A percentile compares a stretch with the other conserved stretches of the same genome.
Evolutionary conservation across 2,113 vertebrate genomes (phyloP).

Genomic region (Eupsittula cactorum): DNA sequence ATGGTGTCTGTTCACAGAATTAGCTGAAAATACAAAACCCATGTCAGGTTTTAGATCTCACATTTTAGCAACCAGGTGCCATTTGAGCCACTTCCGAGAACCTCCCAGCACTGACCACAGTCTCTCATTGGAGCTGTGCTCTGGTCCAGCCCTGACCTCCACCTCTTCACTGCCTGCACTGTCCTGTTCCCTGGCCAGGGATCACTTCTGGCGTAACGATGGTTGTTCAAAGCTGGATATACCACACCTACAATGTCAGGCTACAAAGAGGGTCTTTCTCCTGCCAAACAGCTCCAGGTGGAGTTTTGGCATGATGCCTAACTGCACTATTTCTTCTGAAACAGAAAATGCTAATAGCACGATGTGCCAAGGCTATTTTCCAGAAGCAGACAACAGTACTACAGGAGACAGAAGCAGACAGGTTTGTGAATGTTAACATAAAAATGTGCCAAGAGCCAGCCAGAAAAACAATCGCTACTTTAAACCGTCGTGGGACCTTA

Average conservation of each 20-base stretch:
- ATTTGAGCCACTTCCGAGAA: background rate
- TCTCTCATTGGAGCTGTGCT: accelerated
- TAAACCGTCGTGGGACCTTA: background rate
- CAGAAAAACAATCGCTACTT: background rate
- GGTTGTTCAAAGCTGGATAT: accelerated
- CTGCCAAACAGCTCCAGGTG: background rate
- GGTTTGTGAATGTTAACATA: background rate
- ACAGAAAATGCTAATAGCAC: background rate
- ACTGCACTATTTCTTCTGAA: background rate
- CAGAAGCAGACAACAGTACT: background rate
- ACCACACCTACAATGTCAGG: background rate
- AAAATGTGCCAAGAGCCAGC: background rate
- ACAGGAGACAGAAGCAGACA: background rate
- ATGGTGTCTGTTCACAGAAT: background rate
- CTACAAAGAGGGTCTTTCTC: background rate
- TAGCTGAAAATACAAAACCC: background rate
- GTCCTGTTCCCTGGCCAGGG: background rate
- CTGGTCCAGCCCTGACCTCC: background rate
- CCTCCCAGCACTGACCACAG: accelerated
- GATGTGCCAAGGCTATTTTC: background rate
- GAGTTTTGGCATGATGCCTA: background rate
- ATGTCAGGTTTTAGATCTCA: background rate
- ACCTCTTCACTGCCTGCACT: accelerated
- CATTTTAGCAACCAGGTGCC: background rate
- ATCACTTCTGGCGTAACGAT: accelerated